These are phyloP conservation scores for Ladona fulva DNA, from an alignment of 1,140 invertebrate genomes.

Conservation along the genomic window DNA sequence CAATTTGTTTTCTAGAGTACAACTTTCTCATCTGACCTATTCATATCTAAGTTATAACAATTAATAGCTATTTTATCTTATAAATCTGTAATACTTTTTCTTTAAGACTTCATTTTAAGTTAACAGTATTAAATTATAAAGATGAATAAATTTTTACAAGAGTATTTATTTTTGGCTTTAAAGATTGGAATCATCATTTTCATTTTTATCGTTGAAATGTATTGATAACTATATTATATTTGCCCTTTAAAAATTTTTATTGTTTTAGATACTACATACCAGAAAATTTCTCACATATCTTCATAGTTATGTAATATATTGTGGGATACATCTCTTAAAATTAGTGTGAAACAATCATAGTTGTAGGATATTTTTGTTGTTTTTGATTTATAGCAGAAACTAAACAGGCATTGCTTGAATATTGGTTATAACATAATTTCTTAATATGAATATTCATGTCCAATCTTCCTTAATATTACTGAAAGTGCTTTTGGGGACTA, in stretches of 20 bases:
- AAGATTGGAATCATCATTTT: not conserved
- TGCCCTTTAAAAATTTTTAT: not conserved
- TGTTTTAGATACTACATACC: not conserved
- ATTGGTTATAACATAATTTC: not conserved
- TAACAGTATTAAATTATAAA: not conserved
- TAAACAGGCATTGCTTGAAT: not conserved
- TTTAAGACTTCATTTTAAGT: not conserved
- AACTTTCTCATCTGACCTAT: too few species aligned
- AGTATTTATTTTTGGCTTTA: not conserved
- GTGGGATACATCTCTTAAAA: not conserved
- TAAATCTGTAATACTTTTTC: not conserved
- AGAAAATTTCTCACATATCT: not conserved
- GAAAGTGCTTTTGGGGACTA: too few species aligned
- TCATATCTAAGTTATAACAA: too few species aligned
- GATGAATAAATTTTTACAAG: not conserved
- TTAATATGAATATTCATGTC: not conserved
- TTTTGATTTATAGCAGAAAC: not conserved
- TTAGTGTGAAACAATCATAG: not conserved
- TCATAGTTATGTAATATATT: not conserved
- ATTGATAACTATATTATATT: not conserved
- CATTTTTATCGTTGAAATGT: not conserved
- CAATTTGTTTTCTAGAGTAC: too few species aligned
- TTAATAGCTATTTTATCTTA: too few species aligned
- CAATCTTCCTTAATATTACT: too few species aligned
- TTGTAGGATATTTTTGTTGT: not conserved